phyloP scores from a whole-genome alignment of 2,797 vertebrate species.

The Steatocranus sp. region DNA sequence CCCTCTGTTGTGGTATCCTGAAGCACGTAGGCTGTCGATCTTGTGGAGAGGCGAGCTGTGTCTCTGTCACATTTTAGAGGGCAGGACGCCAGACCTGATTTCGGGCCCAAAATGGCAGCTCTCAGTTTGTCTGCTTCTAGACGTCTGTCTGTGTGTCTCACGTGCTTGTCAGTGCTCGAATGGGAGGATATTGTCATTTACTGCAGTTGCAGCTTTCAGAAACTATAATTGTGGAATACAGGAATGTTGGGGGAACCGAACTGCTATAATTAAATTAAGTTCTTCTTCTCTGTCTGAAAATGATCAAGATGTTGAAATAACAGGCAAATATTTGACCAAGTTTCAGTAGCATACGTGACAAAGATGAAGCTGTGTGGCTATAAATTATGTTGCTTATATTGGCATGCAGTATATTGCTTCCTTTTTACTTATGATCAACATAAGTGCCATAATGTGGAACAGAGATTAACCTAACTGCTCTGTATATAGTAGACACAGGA shows the following conservation, averaged over 20 bases:
- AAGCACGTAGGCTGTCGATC: constrained; percentile 20
- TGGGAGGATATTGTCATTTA: background rate
- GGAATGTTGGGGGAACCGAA: background rate
- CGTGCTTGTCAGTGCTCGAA: background rate
- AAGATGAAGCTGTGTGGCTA: background rate
- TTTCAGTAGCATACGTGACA: accelerated
- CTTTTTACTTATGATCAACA: background rate
- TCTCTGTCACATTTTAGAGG: constrained; percentile 39
- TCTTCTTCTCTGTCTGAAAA: background rate
- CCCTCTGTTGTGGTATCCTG: background rate
- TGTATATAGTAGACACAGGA: background rate
- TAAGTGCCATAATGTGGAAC: background rate
- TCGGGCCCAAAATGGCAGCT: constrained; percentile 47
- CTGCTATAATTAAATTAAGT: background rate
- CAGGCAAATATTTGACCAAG: background rate
- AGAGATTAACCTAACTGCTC: background rate
- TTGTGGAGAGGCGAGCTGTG: constrained; percentile 51
- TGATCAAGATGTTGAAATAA: background rate
- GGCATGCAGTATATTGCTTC: background rate
- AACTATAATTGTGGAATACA: background rate
- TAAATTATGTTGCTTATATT: background rate
- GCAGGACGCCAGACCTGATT: constrained; percentile 38
- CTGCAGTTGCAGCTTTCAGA: background rate
- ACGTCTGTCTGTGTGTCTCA: background rate
- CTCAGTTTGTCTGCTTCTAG: constrained; percentile 32